phyloP scores from a whole-genome alignment of 1,140 invertebrate species.

The Heliconius melpomene region DNA sequence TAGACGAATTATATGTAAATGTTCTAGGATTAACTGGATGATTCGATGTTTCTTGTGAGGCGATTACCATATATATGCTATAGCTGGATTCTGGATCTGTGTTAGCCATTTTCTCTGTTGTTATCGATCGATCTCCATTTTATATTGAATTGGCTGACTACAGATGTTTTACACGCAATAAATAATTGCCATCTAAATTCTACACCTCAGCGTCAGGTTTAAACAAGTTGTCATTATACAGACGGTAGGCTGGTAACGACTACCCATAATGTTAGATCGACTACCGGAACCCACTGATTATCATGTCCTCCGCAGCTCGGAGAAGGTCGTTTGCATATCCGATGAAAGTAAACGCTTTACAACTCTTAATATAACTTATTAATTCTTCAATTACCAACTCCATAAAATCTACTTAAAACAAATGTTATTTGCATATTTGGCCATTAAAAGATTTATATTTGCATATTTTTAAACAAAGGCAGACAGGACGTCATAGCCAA shows the following conservation, averaged over 20 bases:
- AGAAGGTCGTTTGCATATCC: background rate
- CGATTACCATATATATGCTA: background rate
- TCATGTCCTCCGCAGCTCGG: background rate
- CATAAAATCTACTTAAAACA: background rate
- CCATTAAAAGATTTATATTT: background rate
- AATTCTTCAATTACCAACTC: background rate
- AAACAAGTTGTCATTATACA: constrained; percentile 2
- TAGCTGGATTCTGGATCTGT: background rate
- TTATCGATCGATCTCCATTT: background rate
- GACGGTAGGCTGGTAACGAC: background rate
- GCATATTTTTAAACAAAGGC: background rate
- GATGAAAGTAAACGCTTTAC: background rate
- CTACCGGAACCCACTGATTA: constrained; percentile 1
- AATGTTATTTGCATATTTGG: background rate
- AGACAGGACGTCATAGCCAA: background rate
- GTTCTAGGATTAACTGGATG: background rate
- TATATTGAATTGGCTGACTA: background rate
- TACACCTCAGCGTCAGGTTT: background rate
- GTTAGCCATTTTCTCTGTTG: no score
- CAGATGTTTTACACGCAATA: background rate
- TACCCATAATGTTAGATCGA: background rate
- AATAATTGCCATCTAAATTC: background rate
- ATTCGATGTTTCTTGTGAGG: background rate
- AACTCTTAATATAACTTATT: background rate
- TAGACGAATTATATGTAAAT: background rate